Base-by-base conservation (phyloP, 2,888 invertebrate genomes). In the Dolichomitus sp. region DNA sequence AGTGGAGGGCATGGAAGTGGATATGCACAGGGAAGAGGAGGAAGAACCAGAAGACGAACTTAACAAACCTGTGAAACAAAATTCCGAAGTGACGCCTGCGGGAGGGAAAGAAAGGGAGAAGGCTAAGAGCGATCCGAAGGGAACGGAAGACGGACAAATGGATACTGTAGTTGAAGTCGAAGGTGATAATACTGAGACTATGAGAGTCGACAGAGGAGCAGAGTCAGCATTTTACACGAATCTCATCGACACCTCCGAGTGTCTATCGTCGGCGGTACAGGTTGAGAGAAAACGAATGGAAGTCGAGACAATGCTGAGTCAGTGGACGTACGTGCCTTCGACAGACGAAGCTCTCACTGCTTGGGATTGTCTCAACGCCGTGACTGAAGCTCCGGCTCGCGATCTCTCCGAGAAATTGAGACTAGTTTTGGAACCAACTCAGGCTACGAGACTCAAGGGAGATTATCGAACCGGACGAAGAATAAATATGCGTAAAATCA, bases 401-500 rank as follows among this genome's bases (percentile, higher is more conserved):
- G 97, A 98, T 87, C 95, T 99, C 45, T 98, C 99, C 87, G 99
- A 99, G 93, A 97, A 99, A 88, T 95, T 99, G 81, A 95, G 99
- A 61, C 95, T 99, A 0, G 98, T 99, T 59, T 94, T 99, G 50
- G 99, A 99, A 93, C 99, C 99, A 0, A 99, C 99, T 0, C 97
- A 98, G 89, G 97, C 99, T 0, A 97, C 99, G 0, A 96, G 98
- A 84, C 95, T 99, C 42, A 98, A 96, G 94, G 99, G 99, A 23
- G 99, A 99, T 94, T 99, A 98, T 94, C 96, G 99, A 70, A 99
- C 99, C 0, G 99, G 99, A 0, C 97, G 98, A 83, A 96, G 99
- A 7, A 97, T 99, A 70, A 99, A 99, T 94, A 99, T 99, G 99
- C 96, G 99, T 61, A 98, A 98, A 92, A 97, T 99, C 74, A 99